Percentiles rank a stretch among this genome's conserved stretches.
Conservation (phyloP, 2,888 invertebrate species). For the Eulithis prunata region DNA sequence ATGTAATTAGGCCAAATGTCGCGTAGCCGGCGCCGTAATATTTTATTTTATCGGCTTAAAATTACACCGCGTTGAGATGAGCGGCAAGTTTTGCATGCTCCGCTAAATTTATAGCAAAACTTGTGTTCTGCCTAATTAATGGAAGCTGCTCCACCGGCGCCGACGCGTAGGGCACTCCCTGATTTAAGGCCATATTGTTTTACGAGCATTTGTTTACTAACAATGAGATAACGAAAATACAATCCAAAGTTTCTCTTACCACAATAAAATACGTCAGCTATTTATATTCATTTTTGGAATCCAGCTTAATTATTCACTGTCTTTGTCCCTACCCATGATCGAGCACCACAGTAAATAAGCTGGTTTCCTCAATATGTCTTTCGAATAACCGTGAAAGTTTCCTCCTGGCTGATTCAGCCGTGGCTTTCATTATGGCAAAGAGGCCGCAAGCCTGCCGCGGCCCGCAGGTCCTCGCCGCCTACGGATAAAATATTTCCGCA, state of each 20-base stretch:
- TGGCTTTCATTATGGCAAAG: constrained; percentile 78
- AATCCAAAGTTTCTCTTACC: constrained; percentile 11
- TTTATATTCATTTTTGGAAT: constrained; percentile 12
- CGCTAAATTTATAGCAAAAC: constrained; percentile 81
- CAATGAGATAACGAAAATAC: constrained; percentile 35
- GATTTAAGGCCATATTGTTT: constrained; percentile 72
- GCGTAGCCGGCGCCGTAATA: constrained; percentile 68
- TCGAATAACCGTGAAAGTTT: constrained; percentile 69
- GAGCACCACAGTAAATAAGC: constrained; percentile 48
- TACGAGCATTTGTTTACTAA: constrained; percentile 56
- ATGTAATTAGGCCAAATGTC: constrained; percentile 74
- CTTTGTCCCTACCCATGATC: constrained; percentile 13
- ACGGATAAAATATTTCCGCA: constrained; percentile 77
- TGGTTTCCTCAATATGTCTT: constrained; percentile 60
- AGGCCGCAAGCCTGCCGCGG: constrained; percentile 69
- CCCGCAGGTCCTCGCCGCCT: constrained; percentile 61
- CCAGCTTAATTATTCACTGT: constrained; percentile 26
- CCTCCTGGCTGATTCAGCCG: constrained; percentile 63
- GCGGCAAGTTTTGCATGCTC: constrained; percentile 74
- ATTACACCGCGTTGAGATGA: constrained; percentile 73
- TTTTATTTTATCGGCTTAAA: constrained; percentile 82
- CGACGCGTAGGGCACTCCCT: constrained; percentile 66
- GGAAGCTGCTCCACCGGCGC: constrained; percentile 72
- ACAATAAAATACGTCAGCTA: neutral
- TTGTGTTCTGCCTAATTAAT: constrained; percentile 81